Base-by-base conservation (phyloP, 2,888 invertebrate genomes). In the Drosophila fungiperda region DNA sequence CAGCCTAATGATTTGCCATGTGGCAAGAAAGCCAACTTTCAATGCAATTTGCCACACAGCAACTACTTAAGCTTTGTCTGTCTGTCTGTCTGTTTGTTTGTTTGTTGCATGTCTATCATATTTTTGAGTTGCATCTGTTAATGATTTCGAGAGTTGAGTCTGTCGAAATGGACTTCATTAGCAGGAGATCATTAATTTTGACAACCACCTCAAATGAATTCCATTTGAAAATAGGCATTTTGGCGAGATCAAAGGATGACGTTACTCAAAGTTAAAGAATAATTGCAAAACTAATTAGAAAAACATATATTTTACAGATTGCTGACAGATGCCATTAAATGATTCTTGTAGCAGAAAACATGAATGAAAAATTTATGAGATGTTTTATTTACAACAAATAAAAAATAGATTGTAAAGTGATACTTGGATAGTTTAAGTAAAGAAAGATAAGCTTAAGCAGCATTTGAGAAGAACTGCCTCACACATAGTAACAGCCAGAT, bases 21-120 rank as follows among this genome's bases (percentile, higher is more conserved):
- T 67, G 68, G 48, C 77, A 54, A 50, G 45, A 61, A 68, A 53
- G 72, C 57, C 78, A 83, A 76, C 78, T 86, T 78, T 73, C 67
- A 77, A 77, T 79, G 83, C 86, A 78, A 83, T 84, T 82, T 85
- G 83, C 63, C 52, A 71, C 69, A 73, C 49, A 63, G 40, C 36
- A 52, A 48, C 64, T 36, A 55, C 62, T 57, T 23, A 45, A 42
- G 45, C 50, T 9, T 49, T 49, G 49, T 45, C 7, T 23, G 45
- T 45, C 4, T 20, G n/a, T 11, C 42, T 32, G 20, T 26, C 26
- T 26, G 26, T 26, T 7, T 53, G 53, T 36, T 33, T 35, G 12
- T 8, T 12, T 73, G 65, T 72, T 75, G 52, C 77, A 52, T 48
- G 42, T 63, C 11, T 54, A 38, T 26, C 40, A 40, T 38, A 35